Evolutionary conservation across 23 tunicate genomes (phyloP).

Genomic region (Styela clava): DNA sequence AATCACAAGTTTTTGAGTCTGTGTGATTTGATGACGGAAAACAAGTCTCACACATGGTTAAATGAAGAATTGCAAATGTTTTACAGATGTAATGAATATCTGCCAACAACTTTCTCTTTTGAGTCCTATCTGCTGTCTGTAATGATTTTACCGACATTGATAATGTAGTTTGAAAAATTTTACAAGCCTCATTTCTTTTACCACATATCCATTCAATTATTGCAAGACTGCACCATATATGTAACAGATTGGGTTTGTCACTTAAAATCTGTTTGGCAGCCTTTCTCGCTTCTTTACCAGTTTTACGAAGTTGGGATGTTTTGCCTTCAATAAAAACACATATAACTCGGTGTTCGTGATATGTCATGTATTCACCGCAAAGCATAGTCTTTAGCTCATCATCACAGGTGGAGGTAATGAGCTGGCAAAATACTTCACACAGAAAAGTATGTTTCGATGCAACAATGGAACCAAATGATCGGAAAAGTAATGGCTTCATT

Average conservation of each 20-base stretch:
- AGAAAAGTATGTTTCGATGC: slow-evolving; percentile 36
- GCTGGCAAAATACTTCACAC: slow-evolving; percentile 37
- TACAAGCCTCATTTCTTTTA: slow-evolving; percentile 37
- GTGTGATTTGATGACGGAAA: neutral
- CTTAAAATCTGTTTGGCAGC: slow-evolving; percentile 41
- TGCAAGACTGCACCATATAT: slow-evolving; percentile 68
- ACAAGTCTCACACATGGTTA: neutral
- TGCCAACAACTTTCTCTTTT: neutral
- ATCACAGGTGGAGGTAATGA: neutral
- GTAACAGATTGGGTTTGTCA: slow-evolving; percentile 40
- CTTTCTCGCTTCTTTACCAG: slow-evolving; percentile 69
- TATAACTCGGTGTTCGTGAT: neutral
- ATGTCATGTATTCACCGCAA: slow-evolving; percentile 4
- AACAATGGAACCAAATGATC: neutral
- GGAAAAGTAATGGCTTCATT: neutral
- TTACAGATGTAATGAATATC: slow-evolving; percentile 1
- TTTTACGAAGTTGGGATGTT: neutral
- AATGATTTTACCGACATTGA: neutral
- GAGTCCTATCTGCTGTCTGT: neutral
- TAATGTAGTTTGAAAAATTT: slow-evolving; percentile 8
- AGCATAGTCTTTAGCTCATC: slow-evolving; percentile 4
- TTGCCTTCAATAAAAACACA: neutral
- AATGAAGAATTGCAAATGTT: neutral
- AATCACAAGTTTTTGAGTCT: neutral
- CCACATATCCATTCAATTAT: slow-evolving; percentile 46